phyloP scores from a whole-genome alignment of 2,113 vertebrate species.

The human region GRCh38 chrX:68106001-68106500 shows the following conservation, averaged over 20 bases:
- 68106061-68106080: neutral
- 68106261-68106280: neutral
- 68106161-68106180: neutral
- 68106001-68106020: slow-evolving; percentile 9
- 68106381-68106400: neutral
- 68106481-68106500: neutral
- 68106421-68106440: neutral
- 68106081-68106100: neutral
- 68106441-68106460: slow-evolving; percentile 28
- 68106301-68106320: neutral
- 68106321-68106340: neutral
- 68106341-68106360: neutral
- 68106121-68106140: neutral
- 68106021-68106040: neutral
- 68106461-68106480: slow-evolving; percentile 35
- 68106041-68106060: neutral
- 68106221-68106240: slow-evolving; percentile 30
- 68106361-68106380: neutral
- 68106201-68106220: neutral
- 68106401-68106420: slow-evolving; percentile 19
- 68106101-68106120: neutral
- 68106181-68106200: neutral
- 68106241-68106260: slow-evolving; percentile 13
- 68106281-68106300: neutral
- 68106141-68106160: neutral